A percentile compares a stretch with the other conserved stretches of the same genome.
These are phyloP conservation scores for Eutrigla gurnardus DNA, from an alignment of 2,797 vertebrate genomes.

Conservation along the genomic window DNA sequence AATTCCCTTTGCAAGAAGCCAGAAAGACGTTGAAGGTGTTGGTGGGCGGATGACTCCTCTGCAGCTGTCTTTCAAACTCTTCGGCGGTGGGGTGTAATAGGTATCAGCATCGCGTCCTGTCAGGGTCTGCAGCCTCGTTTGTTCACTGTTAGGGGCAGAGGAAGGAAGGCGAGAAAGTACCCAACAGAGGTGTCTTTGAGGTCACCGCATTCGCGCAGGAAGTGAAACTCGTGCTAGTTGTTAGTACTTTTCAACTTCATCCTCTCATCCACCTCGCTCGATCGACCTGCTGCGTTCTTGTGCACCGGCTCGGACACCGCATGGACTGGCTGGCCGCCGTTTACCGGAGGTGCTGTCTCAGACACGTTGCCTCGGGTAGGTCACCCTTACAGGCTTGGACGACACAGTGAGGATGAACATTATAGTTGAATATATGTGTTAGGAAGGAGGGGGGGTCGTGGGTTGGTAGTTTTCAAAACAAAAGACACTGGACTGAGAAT, in stretches of 20 bases:
- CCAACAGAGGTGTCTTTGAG: slow-evolving; percentile 60
- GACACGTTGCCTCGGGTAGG: slow-evolving; percentile 67
- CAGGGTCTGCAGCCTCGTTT: slow-evolving; percentile 11
- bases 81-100: background rate
- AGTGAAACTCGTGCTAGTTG: slow-evolving; percentile 13
- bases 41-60: slow-evolving; percentile 30
- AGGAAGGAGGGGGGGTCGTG: background rate
- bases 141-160: slow-evolving; percentile 29
- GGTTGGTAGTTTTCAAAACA: slow-evolving; percentile 34
- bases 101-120: background rate
- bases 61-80: background rate
- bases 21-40: slow-evolving; percentile 22
- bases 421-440: slow-evolving; percentile 17
- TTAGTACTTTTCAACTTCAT: slow-evolving; percentile 28
- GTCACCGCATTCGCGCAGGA: slow-evolving; percentile 47
- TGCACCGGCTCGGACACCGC: slow-evolving; percentile 15
- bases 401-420: slow-evolving; percentile 7
- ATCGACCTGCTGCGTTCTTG: background rate
- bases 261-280: background rate
- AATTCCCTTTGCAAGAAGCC: slow-evolving; percentile 19
- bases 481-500: slow-evolving; percentile 75
- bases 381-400: slow-evolving; percentile 47
- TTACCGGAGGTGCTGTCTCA: slow-evolving; percentile 57
- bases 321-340: slow-evolving; percentile 67
- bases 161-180: slow-evolving; percentile 53